These are phyloP conservation scores for Notolepis coatsorum DNA, from an alignment of 2,797 vertebrate species.

Conservation along the genomic window DNA sequence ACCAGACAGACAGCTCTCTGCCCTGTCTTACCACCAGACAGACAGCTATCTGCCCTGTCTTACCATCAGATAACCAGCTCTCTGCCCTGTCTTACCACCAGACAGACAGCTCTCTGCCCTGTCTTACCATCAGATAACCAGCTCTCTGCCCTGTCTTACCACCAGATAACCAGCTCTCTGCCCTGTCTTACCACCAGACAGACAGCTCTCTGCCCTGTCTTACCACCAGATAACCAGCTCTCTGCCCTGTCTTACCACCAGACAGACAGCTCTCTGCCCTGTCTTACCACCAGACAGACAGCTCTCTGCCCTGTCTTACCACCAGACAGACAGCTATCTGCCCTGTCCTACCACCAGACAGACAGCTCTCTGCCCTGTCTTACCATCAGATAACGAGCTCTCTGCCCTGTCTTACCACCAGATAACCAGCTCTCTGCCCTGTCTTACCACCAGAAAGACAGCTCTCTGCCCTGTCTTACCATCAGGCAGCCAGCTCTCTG, in stretches of 20 bases:
- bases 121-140: constrained; percentile 63
- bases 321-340: no score
- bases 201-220: no score
- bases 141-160: no score
- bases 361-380: no score
- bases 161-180: no score
- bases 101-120: no score
- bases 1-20: constrained; percentile 30
- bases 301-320: no score
- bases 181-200: constrained; percentile 68
- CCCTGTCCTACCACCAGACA: constrained; percentile 68
- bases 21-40: no score
- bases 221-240: no score
- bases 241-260: constrained; percentile 71
- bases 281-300: constrained; percentile 63
- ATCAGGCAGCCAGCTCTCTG: constrained; percentile 30
- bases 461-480: constrained; percentile 71
- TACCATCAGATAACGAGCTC: no score
- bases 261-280: constrained; percentile 46
- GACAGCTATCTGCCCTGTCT: no score
- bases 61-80: constrained; percentile 46
- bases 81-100: no score
- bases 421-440: constrained; percentile 46
- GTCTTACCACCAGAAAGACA: constrained; percentile 63
- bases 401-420: constrained; percentile 71